A percentile compares a stretch with the other conserved stretches of the same genome.
These are phyloP conservation scores for Nyctalus aviator DNA, from an alignment of 2,797 vertebrate genomes.

Conservation along the genomic window DNA sequence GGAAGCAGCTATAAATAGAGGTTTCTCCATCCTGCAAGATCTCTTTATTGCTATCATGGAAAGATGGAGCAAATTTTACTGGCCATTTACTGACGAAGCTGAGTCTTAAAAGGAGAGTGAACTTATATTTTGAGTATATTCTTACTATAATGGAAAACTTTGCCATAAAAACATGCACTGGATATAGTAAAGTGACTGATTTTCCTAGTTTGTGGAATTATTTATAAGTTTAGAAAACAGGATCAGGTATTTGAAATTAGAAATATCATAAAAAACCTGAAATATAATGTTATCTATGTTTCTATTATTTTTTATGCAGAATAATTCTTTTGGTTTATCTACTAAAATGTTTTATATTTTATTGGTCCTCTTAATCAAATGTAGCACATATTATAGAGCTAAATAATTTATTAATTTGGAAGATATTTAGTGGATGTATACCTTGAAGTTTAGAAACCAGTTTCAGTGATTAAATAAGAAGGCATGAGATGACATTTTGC, in stretches of 20 bases:
- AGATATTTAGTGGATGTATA: neutral
- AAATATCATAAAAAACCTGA: neutral
- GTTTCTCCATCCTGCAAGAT: neutral
- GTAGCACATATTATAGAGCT: neutral
- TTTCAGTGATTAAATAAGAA: neutral
- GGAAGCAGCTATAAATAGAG: neutral
- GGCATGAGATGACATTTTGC: neutral
- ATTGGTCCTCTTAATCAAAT: neutral
- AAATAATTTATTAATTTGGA: neutral
- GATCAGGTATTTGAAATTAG: neutral
- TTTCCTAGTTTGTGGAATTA: conserved; percentile 12
- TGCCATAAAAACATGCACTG: neutral
- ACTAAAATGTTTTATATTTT: conserved; percentile 4
- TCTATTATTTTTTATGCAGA: neutral
- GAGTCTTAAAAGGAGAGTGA: neutral
- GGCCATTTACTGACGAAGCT: neutral
- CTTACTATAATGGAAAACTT: neutral
- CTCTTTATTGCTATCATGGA: neutral
- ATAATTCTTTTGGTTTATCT: neutral
- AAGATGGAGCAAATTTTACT: neutral
- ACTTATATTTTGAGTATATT: neutral
- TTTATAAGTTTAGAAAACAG: neutral
- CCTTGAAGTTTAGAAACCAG: conserved; percentile 4
- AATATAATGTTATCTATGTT: neutral
- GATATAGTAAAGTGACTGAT: neutral